Evolutionary conservation across 2,113 vertebrate species (phyloP).

Genomic region (Bungarus multicinctus): DNA sequence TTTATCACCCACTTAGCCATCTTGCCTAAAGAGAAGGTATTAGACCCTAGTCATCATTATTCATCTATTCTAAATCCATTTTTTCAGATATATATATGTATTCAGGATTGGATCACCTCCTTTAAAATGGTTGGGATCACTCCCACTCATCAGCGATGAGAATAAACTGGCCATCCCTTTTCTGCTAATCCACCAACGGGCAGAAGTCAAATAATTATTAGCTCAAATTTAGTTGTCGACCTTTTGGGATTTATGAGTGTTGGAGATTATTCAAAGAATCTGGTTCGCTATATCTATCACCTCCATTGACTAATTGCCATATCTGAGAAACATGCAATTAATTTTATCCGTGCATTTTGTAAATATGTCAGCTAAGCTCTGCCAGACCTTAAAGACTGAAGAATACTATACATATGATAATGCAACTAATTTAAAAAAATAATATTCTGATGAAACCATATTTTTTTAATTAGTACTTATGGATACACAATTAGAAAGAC

Average conservation of each 20-base stretch:
- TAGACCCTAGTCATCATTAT: too few species aligned
- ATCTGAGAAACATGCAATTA: background rate
- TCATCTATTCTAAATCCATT: too few species aligned
- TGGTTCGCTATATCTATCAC: background rate
- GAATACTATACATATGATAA: background rate
- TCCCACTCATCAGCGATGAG: too few species aligned
- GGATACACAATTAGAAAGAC: background rate
- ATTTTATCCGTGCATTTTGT: background rate
- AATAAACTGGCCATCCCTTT: background rate
- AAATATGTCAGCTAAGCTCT: background rate
- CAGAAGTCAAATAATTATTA: background rate
- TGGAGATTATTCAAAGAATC: background rate
- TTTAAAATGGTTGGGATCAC: too few species aligned
- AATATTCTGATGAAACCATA: background rate
- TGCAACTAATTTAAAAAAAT: background rate
- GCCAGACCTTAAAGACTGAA: background rate
- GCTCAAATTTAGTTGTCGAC: background rate
- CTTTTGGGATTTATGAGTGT: background rate
- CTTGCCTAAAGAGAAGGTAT: too few species aligned
- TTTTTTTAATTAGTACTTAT: background rate
- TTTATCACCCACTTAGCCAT: background rate
- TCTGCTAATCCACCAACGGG: background rate
- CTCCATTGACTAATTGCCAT: background rate
- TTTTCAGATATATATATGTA: too few species aligned
- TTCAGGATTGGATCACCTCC: too few species aligned